Base-by-base conservation (phyloP, 2,888 invertebrate genomes). In the Xanthia icteritia region DNA sequence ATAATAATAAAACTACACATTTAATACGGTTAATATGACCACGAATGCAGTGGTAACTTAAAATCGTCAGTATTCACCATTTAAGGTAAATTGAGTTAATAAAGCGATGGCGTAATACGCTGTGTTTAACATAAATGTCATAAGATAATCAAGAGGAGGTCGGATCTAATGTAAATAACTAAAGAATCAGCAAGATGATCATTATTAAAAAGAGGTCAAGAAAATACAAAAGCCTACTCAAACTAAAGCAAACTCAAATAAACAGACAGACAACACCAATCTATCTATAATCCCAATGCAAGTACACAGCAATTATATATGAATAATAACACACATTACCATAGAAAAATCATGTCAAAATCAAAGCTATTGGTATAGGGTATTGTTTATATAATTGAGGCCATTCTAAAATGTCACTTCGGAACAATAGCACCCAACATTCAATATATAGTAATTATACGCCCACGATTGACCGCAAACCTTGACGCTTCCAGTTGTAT, bases 1-100 rank as follows among this genome's bases (percentile, higher is more conserved):
- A 88, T 89, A 83, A 88, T 82, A 84, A 89, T 89, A 86, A 88
- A 88, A 88, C 68, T 85, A 81, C 67, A 83, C 85, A 84, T 87
- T 88, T 88, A 87, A 87, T 80, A 87, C 81, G 27, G 77, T 81
- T 83, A 83, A 79, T 68, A 82, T 64, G 60, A 56, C 58, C 61
- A 65, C 56, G 61, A 82, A 36, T 63, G 61, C 68, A 60, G 65
- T 66, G n/a, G n/a, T n/a, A n/a, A 72, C 45, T 76, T 54, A 61
- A 73, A 66, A 60, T 51, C 4, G 58, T 31, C 72, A 39, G 61
- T 27, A 54, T 69, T 76, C 8, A 58, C 45, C 69, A 63, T 81
- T 63, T 82, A 73, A 76, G 71, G 66, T 76, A 70, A 76, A 85
- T 72, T 76, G 27, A 66, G 77, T 27, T 45, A 73, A 58, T 70